Percentiles rank a stretch among this genome's conserved stretches.
These are phyloP conservation scores for Caenorhabditis imperialis DNA, from an alignment of 2,888 invertebrate species.

Conservation along the genomic window DNA sequence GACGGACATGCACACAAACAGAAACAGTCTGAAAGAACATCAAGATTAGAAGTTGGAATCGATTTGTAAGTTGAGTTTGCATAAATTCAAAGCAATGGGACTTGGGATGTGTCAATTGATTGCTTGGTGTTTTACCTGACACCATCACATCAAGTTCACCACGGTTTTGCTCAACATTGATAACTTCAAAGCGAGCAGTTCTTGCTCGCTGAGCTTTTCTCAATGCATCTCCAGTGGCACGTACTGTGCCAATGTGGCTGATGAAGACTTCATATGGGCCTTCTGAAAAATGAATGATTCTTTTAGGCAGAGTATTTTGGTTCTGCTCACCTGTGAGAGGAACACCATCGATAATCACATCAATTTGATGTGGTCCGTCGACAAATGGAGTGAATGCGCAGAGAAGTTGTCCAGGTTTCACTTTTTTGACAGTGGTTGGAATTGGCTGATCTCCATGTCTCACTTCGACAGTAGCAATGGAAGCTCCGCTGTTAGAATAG, in stretches of 20 bases:
- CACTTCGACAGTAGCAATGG: conserved; percentile 87
- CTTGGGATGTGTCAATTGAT: background rate
- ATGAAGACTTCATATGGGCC: conserved; percentile 77
- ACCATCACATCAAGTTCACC: conserved; percentile 78
- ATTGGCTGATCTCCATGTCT: conserved; percentile 81
- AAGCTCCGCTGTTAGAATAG: conserved; percentile 87
- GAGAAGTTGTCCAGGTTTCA: conserved; percentile 74
- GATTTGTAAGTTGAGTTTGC: conserved; percentile 11
- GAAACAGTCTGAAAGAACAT: conserved; percentile 45
- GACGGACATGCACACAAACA: conserved; percentile 15
- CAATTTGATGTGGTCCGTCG: conserved; percentile 89
- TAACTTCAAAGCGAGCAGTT: conserved; percentile 77
- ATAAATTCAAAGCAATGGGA: conserved; percentile 28
- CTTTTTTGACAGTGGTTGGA: conserved; percentile 66
- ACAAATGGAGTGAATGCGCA: conserved; percentile 85
- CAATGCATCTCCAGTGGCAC: conserved; percentile 76
- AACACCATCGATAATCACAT: conserved; percentile 89
- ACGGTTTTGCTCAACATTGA: conserved; percentile 68
- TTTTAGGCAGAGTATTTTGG: background rate
- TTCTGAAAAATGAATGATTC: conserved; percentile 63
- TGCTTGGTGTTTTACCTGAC: conserved; percentile 66
- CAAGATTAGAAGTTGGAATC: no score
- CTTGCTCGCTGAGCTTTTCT: conserved; percentile 71
- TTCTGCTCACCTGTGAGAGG: conserved; percentile 81
- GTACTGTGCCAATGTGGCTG: conserved; percentile 69